Percentiles rank a stretch among this genome's conserved stretches.
Evolutionary conservation across 2,888 invertebrate genomes (phyloP).

Genomic region (Tortrix viridana): DNA sequence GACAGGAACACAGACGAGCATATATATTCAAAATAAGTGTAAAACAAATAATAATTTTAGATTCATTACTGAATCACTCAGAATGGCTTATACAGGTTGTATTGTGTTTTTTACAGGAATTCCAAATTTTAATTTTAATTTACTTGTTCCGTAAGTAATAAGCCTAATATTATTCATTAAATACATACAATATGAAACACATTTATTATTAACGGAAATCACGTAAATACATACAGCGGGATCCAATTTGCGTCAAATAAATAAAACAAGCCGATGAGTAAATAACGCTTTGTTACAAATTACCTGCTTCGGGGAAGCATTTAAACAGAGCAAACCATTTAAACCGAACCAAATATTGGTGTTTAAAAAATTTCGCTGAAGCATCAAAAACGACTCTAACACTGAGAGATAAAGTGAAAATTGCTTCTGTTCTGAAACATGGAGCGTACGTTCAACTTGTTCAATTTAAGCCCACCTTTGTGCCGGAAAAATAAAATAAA

Average conservation of each 20-base stretch:
- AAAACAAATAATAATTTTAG: too few relatives aligned
- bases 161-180: too few relatives aligned
- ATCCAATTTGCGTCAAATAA: constrained; percentile 10
- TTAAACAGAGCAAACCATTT: constrained; percentile 24
- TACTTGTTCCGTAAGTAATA: too few relatives aligned
- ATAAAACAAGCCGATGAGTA: constrained; percentile 15
- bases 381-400: constrained; percentile 48
- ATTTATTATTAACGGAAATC: constrained; percentile 1
- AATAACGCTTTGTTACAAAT: constrained; percentile 19
- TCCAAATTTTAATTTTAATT: too few relatives aligned
- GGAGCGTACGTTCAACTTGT: constrained; percentile 51
- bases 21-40: too few relatives aligned
- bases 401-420: constrained; percentile 47
- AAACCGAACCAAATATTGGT: constrained; percentile 22
- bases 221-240: background rate
- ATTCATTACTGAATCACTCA: too few relatives aligned
- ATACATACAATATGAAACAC: too few relatives aligned
- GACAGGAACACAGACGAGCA: too few relatives aligned
- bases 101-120: too few relatives aligned
- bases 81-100: too few relatives aligned
- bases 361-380: constrained; percentile 13
- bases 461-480: constrained; percentile 69
- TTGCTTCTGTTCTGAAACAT: constrained; percentile 41
- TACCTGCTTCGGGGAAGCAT: constrained; percentile 10
- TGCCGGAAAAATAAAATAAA: constrained; percentile 60